phyloP scores from a whole-genome alignment of 92 coral and sea anemone genomes.

The Ricordea florida region DNA sequence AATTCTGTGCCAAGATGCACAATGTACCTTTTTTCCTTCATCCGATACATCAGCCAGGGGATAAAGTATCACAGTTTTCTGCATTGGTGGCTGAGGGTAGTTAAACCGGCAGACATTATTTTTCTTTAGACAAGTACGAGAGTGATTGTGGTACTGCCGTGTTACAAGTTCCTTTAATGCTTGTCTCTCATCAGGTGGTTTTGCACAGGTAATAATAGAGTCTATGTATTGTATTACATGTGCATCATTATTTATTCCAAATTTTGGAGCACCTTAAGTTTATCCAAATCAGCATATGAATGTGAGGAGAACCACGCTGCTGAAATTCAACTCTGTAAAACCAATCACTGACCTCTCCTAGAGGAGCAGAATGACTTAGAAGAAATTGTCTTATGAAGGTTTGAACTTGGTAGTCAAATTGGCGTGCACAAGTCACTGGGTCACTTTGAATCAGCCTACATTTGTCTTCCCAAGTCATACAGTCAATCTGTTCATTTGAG shows the following conservation, averaged over 20 bases:
- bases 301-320: conserved; percentile 65
- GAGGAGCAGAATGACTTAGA: not conserved
- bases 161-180: conserved; percentile 61
- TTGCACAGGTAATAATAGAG: not conserved
- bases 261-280: not conserved
- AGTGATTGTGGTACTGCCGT: conserved; percentile 67
- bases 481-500: not conserved
- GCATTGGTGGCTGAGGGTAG: conserved; percentile 73
- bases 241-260: not conserved
- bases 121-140: conserved; percentile 67
- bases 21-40: not conserved
- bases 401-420: conserved; percentile 50
- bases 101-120: conserved; percentile 49
- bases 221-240: not conserved
- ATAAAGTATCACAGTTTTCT: conserved; percentile 42
- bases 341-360: conserved; percentile 8
- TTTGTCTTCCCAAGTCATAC: conserved; percentile 23
- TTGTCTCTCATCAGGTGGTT: not conserved
- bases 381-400: conserved; percentile 30
- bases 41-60: conserved; percentile 45
- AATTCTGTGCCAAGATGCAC: conserved; percentile 26
- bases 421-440: conserved; percentile 66
- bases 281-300: conserved; percentile 16
- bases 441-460: conserved; percentile 45
- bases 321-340: conserved; percentile 58